Evolutionary conservation across 2,888 invertebrate genomes (phyloP), one percentile per base, ranked within the genome.

Genomic region (Gymnosoma rotundatum): DNA sequence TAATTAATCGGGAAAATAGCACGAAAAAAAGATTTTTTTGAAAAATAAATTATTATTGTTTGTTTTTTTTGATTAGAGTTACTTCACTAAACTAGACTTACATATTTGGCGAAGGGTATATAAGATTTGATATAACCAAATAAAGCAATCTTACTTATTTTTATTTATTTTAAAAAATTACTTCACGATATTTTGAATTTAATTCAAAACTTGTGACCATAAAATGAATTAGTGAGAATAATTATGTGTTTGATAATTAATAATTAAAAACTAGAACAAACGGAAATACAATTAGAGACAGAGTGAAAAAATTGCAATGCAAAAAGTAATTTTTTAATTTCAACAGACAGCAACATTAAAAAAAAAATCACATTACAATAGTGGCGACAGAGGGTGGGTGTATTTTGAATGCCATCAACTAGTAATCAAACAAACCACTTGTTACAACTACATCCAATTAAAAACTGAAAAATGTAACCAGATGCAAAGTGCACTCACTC

Each of bases 241-340:
- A 81, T 84, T 78, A 69, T 78, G 56, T 78, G 78, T 81, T 60
- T 78, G 38, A 69, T 82, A 83, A 83, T 80, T 81, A 86, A 86
- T 82, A 83, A 80, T 80, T 78, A 86, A 86, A 79, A 86, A 85
- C 66, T 84, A 75, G 85, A 86, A 78, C 85, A 80, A 83, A 83
- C 84, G 85, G 85, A 86, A 85, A 85, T 61, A 67, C 78, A 84
- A 84, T 84, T 83, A 83, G 63, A 56, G 38, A 56, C 38, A 45
- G 14, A 73, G 18, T 64, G 32, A 45, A 63, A 70, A 70, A 79
- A 66, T 12, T 58, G 67, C 45, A 60, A 61, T 60, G n/a, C 32
- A 69, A 70, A 67, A 12, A 9, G 14, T 52, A 8, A 52, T 52
- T 18, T 16, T 12, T 32, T 79, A 63, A 56, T 72, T 52, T 6